Evolutionary conservation across 2,113 vertebrate species (phyloP).

Genomic region (Pavo muticus): DNA sequence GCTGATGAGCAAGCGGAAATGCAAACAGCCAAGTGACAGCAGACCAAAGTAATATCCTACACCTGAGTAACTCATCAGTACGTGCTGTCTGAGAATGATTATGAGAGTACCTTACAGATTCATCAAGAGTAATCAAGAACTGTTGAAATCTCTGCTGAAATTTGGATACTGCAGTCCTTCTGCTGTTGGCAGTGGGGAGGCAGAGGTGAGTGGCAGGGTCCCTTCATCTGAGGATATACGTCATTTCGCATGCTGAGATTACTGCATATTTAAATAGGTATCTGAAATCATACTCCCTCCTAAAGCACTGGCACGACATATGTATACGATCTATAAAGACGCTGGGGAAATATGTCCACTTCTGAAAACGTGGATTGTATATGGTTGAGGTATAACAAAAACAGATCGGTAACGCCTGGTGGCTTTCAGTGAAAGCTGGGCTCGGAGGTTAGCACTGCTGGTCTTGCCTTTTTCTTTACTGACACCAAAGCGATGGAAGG

Average conservation of each 20-base stretch:
- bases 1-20: background rate
- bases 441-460: background rate
- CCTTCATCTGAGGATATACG: background rate
- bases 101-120: background rate
- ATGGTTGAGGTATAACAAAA: background rate
- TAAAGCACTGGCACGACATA: background rate
- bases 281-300: background rate
- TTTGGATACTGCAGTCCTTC: accelerated
- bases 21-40: background rate
- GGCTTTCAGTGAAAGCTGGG: background rate
- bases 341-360: accelerated
- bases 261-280: background rate
- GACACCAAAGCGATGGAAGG: background rate
- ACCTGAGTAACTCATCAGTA: background rate
- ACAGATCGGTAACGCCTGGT: background rate
- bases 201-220: accelerated
- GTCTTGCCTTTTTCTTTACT: background rate
- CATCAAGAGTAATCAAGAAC: background rate
- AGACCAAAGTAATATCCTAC: background rate
- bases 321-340: background rate
- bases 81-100: accelerated
- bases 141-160: background rate
- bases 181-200: background rate
- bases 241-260: background rate
- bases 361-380: background rate